Conservation (phyloP, 2,113 vertebrate genomes). For the Vanacampus margaritifer region DNA sequence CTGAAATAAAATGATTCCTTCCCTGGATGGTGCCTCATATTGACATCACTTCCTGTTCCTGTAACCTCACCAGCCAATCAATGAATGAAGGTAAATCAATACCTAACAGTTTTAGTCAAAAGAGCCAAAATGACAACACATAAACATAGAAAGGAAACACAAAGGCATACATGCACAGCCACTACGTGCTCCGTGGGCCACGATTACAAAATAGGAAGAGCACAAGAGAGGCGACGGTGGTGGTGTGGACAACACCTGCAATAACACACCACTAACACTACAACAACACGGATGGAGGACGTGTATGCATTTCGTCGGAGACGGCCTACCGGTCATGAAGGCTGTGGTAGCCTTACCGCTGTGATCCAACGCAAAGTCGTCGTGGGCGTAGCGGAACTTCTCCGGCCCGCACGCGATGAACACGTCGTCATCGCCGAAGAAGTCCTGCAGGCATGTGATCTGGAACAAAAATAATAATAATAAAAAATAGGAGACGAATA, state of each 20-base stretch:
- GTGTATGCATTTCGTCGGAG: slow-evolving; percentile 55
- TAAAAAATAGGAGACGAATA: background rate
- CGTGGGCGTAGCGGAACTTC: slow-evolving; percentile 93
- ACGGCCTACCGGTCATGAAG: slow-evolving; percentile 70
- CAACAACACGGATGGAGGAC: background rate
- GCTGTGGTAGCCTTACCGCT: slow-evolving; percentile 83
- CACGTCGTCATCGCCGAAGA: slow-evolving; percentile 97
- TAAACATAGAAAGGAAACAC: background rate
- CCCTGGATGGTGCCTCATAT: slow-evolving; percentile 7
- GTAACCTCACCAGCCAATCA: background rate
- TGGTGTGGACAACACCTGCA: slow-evolving; percentile 6
- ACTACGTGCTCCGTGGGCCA: slow-evolving; percentile 17
- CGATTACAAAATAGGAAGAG: slow-evolving; percentile 12
- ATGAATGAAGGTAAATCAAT: background rate
- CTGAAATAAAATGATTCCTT: slow-evolving; percentile 39
- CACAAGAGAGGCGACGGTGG: slow-evolving; percentile 6
- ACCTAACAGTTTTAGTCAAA: background rate
- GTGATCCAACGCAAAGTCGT: slow-evolving; percentile 96
- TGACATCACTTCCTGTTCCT: slow-evolving; percentile 1
- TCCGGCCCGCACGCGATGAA: slow-evolving; percentile 96
- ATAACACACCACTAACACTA: slow-evolving; percentile 1
- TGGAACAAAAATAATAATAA: slow-evolving; percentile 43
- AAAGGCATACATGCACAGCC: background rate
- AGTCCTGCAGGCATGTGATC: slow-evolving; percentile 93
- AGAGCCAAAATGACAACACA: background rate